Base-by-base conservation (phyloP, 2,113 vertebrate species). In the Phocoena sinus region DNA sequence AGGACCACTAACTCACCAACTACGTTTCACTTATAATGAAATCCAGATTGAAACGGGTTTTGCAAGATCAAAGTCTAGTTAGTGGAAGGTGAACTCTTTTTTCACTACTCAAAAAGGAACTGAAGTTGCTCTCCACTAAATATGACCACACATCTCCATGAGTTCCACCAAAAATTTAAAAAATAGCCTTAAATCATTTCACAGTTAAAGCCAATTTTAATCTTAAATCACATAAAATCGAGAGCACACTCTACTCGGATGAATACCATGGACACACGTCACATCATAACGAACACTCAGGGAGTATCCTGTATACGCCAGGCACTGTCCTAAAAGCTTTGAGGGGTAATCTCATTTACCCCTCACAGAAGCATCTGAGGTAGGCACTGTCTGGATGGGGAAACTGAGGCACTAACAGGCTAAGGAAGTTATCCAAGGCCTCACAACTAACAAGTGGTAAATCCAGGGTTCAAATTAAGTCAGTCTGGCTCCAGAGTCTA, bases 11-110 rank as follows among this genome's bases (percentile, higher is more conserved):
- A 97, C 79, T 41, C 80, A 89, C 89, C 94, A 95, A 58, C 44
- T 60, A 97, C 33, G 89, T 97, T 98, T 97, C 86, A 93, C 74
- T 3, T 97, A 87, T 97, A 98, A 98, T 97, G 82, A 97, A 98
- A 98, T 97, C 91, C 97, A 98, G 97, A 98, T 97, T 97, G 88
- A 36, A 97, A 97, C 20, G 53, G 2, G 31, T 93, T 97, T 98
- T 89, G 25, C 80, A 83, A 97, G 83, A 96, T 97, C 74, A 85
- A 96, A 38, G 44, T 85, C 68, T 95, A 98, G 96, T 88, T 96
- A 77, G 80, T 92, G 56, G 77, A 98, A 98, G 88, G 89, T 95
- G 94, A 97, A 91, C 90, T 76, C 67, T 91, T 98, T 97, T 92
- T 98, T 97, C 50, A 97, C 62, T 60, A 70, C 21, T 97, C 98